These are phyloP conservation scores for Acanthococcus lagerstroemiae DNA, from an alignment of 2,888 invertebrate genomes.

Conservation along the genomic window DNA sequence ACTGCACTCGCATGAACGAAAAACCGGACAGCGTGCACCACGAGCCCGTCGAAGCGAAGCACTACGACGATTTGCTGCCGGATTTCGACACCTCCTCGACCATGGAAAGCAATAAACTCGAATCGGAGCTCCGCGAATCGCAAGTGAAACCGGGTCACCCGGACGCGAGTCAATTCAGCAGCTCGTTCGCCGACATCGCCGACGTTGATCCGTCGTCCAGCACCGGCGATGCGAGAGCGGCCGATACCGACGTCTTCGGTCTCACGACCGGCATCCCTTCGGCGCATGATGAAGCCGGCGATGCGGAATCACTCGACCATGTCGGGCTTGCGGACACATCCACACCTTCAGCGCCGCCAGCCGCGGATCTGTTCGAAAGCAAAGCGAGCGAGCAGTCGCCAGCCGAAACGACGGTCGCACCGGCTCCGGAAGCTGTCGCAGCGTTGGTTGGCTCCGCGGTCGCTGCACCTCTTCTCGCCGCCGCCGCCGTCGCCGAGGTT, in stretches of 20 bases:
- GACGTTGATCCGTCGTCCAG: neutral
- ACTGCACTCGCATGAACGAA: constrained; percentile 10
- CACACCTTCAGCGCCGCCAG: no score
- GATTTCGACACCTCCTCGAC: neutral
- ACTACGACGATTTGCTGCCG: constrained; percentile 9
- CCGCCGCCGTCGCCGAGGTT: neutral
- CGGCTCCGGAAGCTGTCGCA: neutral
- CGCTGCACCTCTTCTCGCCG: neutral
- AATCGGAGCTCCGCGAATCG: constrained; percentile 18
- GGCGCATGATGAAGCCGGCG: neutral
- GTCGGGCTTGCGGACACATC: neutral
- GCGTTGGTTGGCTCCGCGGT: neutral
- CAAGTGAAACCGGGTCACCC: neutral
- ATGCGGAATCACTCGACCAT: neutral
- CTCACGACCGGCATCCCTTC: neutral
- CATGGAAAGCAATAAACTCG: constrained; percentile 18
- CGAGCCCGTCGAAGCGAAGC: neutral
- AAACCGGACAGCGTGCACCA: constrained; percentile 12
- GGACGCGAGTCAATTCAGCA: no score
- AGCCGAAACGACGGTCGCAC: neutral
- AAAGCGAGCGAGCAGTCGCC: no score
- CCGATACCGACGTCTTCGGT: neutral
- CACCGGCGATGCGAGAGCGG: neutral
- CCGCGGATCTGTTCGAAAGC: no score
- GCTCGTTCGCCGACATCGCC: no score